Conservation (phyloP, 92 coral and sea anemone species). For the Porites rus region DNA sequence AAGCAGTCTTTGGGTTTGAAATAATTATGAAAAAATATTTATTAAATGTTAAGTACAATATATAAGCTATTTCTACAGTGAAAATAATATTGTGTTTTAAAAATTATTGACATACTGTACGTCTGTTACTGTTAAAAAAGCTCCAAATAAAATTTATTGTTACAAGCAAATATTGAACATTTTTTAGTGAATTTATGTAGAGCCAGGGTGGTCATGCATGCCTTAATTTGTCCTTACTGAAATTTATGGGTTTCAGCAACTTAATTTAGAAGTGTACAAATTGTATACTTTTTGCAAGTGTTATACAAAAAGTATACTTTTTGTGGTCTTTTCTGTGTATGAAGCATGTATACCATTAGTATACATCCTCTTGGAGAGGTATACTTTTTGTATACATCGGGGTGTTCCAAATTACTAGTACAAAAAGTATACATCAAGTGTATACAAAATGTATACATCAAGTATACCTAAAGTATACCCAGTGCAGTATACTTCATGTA, state of each 20-base stretch:
- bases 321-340: not conserved
- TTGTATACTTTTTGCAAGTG: slow-evolving; percentile 13
- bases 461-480: no score
- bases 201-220: slow-evolving; percentile 6
- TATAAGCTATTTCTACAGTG: not conserved
- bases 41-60: not conserved
- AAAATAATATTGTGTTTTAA: no score
- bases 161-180: not conserved
- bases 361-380: not conserved
- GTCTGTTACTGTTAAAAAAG: not conserved
- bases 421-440: no score
- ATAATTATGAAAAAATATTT: not conserved
- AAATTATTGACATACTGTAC: not conserved
- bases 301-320: slow-evolving; percentile 30
- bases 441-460: no score
- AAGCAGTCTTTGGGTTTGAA: not conserved
- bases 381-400: no score
- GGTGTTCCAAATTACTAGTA: no score
- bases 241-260: not conserved
- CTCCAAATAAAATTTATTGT: not conserved
- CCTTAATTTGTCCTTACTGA: not conserved
- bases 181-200: not conserved
- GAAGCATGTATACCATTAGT: slow-evolving; percentile 1
- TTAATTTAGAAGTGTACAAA: not conserved
- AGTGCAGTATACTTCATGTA: not conserved